Evolutionary conservation across 2,797 vertebrate genomes (phyloP).

Genomic region (Odontamblyopus lacepedii): DNA sequence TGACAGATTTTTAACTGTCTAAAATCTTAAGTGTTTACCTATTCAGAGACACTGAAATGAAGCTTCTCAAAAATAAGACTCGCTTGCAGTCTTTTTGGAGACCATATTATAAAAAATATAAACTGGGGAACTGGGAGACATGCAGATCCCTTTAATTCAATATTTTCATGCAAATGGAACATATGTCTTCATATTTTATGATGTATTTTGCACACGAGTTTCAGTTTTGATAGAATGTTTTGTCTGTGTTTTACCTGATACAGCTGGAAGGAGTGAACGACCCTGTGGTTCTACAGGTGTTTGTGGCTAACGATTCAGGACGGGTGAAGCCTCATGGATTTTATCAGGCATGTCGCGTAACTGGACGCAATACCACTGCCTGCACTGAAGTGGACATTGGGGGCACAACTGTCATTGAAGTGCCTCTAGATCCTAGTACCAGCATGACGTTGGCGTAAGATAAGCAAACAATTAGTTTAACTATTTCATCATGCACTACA

Average conservation of each 20-base stretch:
- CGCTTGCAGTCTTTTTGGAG: too few species aligned
- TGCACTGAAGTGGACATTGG: conserved; percentile 97
- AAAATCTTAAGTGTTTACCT: neutral
- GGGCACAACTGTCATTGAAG: conserved; percentile 97
- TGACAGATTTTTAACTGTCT: too few species aligned
- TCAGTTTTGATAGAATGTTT: neutral
- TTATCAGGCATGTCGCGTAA: conserved; percentile 97
- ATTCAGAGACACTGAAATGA: neutral
- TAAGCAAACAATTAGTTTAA: neutral
- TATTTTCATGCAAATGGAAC: neutral
- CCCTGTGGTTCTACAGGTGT: conserved; percentile 91
- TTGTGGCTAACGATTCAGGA: conserved; percentile 94
- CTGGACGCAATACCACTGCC: conserved; percentile 95
- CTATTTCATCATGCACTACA: neutral
- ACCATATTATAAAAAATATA: too few species aligned
- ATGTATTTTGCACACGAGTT: neutral
- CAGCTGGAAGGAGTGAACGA: conserved; percentile 97
- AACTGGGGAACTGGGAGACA: too few species aligned
- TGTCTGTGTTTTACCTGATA: neutral
- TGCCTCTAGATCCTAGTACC: conserved; percentile 91
- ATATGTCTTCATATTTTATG: neutral
- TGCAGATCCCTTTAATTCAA: too few species aligned
- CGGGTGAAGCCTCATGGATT: conserved; percentile 98
- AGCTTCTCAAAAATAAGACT: neutral
- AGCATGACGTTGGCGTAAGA: conserved; percentile 96